Base-by-base conservation (phyloP, 2,113 vertebrate genomes). In the Theristicus caerulescens region DNA sequence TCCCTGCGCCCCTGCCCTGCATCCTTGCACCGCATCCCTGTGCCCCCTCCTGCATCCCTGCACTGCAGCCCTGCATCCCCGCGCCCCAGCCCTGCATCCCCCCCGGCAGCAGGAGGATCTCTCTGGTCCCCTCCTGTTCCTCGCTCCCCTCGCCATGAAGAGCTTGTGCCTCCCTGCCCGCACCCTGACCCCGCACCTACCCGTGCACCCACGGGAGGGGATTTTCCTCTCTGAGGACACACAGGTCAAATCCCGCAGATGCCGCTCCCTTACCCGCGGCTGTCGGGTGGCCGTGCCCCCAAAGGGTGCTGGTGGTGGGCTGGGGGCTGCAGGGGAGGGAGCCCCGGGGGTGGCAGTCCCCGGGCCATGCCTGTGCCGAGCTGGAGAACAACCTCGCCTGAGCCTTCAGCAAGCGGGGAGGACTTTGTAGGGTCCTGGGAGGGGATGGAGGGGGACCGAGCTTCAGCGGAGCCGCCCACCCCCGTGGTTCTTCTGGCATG, bases 401-500 rank as follows among this genome's bases (percentile, higher is more conserved):
- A 89, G 52, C 32, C 13, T 69, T 40, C 42, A 44, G 17, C 16
- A 9, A 18, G 29, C 8, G 34, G 51, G 18, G 38, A 70, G 55
- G 46, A 26, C 19, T 42, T 25, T 31, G 3, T 5, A 32, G 66
- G 11, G 24, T 64, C 27, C 12, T 4, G 5, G 46, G 2, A 3
- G 5, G 9, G 2, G 1, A 2, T 1, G 42, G 40, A 26, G 27
- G 18, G 58, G 81, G 18, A 3, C 29, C 2, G 21, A 49, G 13
- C 10, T 25, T 19, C 32, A 20, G 36, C 24, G 25, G 47, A 91
- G 29, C 20, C 7, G 1, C 36, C 20, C 5, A 2, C 17, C 18
- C 2, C 12, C 42, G 65, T 4, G 2, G 7, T 40, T 71, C 7
- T 18, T 16, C 19, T 2, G 19, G 22, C 3, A 1, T 10, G 1